Conservation (phyloP, 1,140 invertebrate species). For the Luehdorfia chinensis region DNA sequence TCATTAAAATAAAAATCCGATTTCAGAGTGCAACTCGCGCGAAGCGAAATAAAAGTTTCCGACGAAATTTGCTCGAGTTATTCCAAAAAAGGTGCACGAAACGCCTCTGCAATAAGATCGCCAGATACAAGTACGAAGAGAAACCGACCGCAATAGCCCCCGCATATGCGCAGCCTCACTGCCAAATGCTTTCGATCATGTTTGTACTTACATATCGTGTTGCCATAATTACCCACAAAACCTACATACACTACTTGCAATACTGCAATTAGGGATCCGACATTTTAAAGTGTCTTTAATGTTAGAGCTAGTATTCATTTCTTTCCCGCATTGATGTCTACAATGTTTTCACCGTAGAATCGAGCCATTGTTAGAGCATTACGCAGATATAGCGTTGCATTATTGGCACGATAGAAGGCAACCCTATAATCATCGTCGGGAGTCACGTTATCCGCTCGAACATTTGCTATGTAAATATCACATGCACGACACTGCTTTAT, state of each 20-base stretch:
- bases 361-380: constrained; percentile 51
- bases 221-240: constrained; percentile 29
- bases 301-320: constrained; percentile 25
- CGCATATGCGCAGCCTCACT: constrained; percentile 37
- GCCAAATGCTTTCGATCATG: constrained; percentile 35
- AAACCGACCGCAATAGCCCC: constrained; percentile 65
- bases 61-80: constrained; percentile 73
- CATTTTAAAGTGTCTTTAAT: constrained; percentile 33
- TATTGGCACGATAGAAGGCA: constrained; percentile 52
- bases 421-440: constrained; percentile 52
- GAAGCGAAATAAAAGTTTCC: constrained; percentile 69
- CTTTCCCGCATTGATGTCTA: constrained; percentile 40
- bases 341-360: constrained; percentile 36
- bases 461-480: constrained; percentile 57
- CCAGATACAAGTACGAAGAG: constrained; percentile 59
- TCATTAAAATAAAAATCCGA: constrained; percentile 76
- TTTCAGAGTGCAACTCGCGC: constrained; percentile 68
- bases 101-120: constrained; percentile 56
- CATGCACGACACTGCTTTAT: constrained; percentile 41
- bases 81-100: constrained; percentile 66
- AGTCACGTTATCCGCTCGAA: constrained; percentile 50
- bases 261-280: constrained; percentile 18
- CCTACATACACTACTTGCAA: constrained; percentile 11
- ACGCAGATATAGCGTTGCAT: constrained; percentile 47
- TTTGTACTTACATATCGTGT: constrained; percentile 26